A percentile compares a stretch with the other conserved stretches of the same genome.
These are phyloP conservation scores for Sylvilagus bachmani DNA, from an alignment of 2,113 vertebrate genomes.

Conservation along the genomic window DNA sequence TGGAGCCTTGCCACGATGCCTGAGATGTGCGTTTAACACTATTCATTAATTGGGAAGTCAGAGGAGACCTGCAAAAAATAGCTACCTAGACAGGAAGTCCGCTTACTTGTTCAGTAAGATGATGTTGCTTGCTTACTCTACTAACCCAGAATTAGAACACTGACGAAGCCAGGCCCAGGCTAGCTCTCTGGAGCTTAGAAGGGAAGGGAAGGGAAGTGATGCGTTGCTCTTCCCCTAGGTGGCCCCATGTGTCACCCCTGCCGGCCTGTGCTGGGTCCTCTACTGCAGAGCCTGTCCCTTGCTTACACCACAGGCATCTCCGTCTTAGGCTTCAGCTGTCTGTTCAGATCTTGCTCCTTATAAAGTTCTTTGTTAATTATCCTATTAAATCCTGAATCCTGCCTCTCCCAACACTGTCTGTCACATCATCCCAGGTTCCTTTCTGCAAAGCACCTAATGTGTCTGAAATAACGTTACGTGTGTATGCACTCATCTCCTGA, in stretches of 20 bases:
- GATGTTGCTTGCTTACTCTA: accelerated
- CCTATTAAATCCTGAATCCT: neutral
- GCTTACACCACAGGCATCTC: neutral
- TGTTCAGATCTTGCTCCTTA: neutral
- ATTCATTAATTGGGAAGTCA: neutral
- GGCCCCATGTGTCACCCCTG: neutral
- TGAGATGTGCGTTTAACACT: neutral
- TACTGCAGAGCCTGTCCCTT: neutral
- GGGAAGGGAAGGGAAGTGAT: neutral
- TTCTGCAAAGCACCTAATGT: neutral
- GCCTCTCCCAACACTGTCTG: accelerated
- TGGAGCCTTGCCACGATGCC: neutral
- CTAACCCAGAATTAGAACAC: accelerated
- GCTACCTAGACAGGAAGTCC: neutral
- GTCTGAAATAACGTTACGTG: neutral
- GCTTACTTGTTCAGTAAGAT: neutral
- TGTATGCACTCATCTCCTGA: neutral
- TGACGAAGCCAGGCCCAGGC: neutral
- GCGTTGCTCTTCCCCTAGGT: too few relatives aligned
- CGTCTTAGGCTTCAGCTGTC: neutral
- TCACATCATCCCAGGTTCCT: neutral
- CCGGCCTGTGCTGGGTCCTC: neutral
- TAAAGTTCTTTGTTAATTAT: neutral
- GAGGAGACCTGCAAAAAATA: neutral
- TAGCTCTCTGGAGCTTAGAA: neutral